Evolutionary conservation across 1,140 invertebrate species (phyloP).

Genomic region (Aphaenogaster ashmeadi): DNA sequence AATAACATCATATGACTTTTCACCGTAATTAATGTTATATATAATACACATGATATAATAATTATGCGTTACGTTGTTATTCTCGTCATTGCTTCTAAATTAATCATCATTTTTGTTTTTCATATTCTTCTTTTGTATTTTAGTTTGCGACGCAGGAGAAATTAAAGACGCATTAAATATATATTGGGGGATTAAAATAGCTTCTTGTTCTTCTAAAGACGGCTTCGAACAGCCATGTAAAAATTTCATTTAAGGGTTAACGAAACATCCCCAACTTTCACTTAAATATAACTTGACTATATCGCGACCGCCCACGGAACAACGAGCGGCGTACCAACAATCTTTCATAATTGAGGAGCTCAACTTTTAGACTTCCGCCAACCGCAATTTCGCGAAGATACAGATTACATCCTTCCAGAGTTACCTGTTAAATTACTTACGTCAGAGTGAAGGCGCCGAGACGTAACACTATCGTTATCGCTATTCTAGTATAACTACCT

Average conservation of each 20-base stretch:
- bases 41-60: not conserved
- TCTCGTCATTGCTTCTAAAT: not conserved
- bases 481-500: conserved; percentile 29
- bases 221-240: conserved; percentile 13
- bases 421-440: conserved; percentile 63
- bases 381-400: conserved; percentile 60
- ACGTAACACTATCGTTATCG: conserved; percentile 55
- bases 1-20: not conserved
- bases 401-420: conserved; percentile 60
- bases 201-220: not conserved
- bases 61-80: not conserved
- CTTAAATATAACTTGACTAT: conserved; percentile 41
- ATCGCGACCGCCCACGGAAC: conserved; percentile 34
- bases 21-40: not conserved
- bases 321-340: conserved; percentile 57
- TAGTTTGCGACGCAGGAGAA: not conserved
- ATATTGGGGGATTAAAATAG: conserved; percentile 5
- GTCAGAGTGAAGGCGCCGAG: conserved; percentile 20
- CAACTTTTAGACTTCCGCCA: conserved; percentile 63
- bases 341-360: conserved; percentile 65
- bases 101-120: not conserved
- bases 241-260: conserved; percentile 54
- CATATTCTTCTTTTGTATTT: conserved; percentile 2
- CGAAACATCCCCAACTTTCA: conserved; percentile 46
- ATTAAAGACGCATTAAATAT: conserved; percentile 18